Conservation (phyloP, 2,113 vertebrate species). For the Orthonyx spaldingii region DNA sequence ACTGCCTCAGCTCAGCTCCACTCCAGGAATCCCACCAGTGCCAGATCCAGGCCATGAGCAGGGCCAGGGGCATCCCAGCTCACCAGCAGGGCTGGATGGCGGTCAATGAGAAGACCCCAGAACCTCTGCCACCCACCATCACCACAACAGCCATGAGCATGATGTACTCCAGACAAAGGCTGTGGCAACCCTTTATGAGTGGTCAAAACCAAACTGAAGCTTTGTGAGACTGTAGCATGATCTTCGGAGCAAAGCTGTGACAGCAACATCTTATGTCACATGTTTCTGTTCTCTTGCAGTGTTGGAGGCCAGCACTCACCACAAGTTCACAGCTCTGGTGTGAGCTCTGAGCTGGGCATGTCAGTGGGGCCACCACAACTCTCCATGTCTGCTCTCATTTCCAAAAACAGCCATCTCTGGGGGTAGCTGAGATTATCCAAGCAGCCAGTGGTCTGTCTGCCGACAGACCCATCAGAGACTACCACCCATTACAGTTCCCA, state of each 20-base stretch:
- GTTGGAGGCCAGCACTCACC: not conserved
- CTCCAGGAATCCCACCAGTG: not conserved
- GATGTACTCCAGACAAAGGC: not conserved
- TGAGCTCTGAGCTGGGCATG: not conserved
- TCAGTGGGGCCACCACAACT: not conserved
- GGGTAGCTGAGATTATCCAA: not conserved
- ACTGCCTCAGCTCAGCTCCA: not conserved
- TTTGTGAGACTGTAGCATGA: not conserved
- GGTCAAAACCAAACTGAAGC: not conserved
- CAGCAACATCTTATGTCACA: not conserved
- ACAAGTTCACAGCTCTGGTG: accelerated
- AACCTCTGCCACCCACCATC: not conserved
- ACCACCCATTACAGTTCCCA: accelerated
- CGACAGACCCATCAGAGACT: not conserved
- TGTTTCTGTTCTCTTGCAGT: not conserved
- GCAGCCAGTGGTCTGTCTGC: not conserved
- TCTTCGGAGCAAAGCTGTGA: not conserved
- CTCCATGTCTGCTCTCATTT: not conserved
- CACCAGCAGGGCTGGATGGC: not conserved
- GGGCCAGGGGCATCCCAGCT: not conserved
- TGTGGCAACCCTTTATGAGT: not conserved
- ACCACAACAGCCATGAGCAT: not conserved
- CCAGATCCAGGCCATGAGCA: not conserved
- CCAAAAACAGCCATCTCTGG: not conserved
- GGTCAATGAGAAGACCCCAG: not conserved